A percentile compares a stretch with the other conserved stretches of the same genome.
Conservation (phyloP, 2,888 invertebrate genomes). For the Leucoptera coffeella region DNA sequence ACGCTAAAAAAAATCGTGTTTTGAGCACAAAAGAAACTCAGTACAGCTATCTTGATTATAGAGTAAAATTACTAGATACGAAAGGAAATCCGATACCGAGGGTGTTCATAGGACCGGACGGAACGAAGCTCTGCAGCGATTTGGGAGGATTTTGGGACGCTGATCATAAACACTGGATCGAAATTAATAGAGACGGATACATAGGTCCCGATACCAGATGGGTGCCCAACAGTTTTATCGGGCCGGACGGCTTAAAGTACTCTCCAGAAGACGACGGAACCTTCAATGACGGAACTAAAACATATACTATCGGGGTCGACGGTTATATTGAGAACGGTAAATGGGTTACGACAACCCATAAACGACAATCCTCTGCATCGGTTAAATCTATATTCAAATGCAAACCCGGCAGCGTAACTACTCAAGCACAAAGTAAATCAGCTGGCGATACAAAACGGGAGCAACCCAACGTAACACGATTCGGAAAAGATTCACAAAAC, state of each 20-base stretch:
- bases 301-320: conserved; percentile 28
- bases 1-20: conserved; percentile 25
- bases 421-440: background rate
- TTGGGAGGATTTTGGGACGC: conserved; percentile 37
- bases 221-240: conserved; percentile 33
- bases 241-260: conserved; percentile 35
- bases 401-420: background rate
- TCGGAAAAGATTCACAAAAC: background rate
- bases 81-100: conserved; percentile 31
- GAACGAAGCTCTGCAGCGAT: conserved; percentile 35
- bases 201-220: conserved; percentile 36
- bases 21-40: conserved; percentile 18
- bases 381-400: conserved; percentile 11
- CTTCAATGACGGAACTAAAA: conserved; percentile 17
- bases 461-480: conserved; percentile 1
- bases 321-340: conserved; percentile 34
- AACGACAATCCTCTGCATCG: conserved; percentile 11
- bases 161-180: conserved; percentile 24
- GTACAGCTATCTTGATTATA: conserved; percentile 36
- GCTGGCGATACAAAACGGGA: conserved; percentile 7
- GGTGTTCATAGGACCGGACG: conserved; percentile 36
- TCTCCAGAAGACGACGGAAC: conserved; percentile 32
- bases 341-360: conserved; percentile 27
- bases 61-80: conserved; percentile 33
- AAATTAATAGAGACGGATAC: conserved; percentile 40